Evolutionary conservation across 2,113 vertebrate genomes (phyloP).

Genomic region (Myanophis thanlyinensis): DNA sequence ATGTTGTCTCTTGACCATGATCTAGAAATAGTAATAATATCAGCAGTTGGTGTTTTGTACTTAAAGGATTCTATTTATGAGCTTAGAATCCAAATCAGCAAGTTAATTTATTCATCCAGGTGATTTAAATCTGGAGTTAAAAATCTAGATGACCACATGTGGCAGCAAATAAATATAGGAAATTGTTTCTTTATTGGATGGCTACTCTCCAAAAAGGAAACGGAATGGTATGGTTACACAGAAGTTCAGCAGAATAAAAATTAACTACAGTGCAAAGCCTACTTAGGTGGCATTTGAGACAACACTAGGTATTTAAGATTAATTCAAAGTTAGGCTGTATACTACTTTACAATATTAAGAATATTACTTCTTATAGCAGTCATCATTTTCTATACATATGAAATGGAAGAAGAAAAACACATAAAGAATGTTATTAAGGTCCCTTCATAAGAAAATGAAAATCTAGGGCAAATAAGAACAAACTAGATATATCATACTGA

Average conservation of each 20-base stretch:
- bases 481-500: background rate
- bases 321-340: background rate
- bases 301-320: background rate
- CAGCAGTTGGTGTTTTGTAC: background rate
- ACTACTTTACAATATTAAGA: background rate
- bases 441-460: background rate
- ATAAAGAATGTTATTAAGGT: background rate
- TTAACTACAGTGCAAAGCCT: background rate
- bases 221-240: background rate
- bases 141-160: background rate
- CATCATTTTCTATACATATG: background rate
- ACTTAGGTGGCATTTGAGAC: background rate
- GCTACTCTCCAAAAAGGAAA: background rate
- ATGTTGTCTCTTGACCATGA: background rate
- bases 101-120: background rate
- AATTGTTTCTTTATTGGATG: background rate
- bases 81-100: background rate
- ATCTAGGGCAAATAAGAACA: background rate
- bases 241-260: background rate
- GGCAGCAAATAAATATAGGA: background rate
- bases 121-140: background rate
- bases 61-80: background rate
- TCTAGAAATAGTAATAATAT: too few species aligned
- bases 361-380: background rate
- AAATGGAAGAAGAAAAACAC: constrained; percentile 13